These are phyloP conservation scores for Pegea sp. DNA, from an alignment of 23 tunicate genomes.

Conservation along the genomic window DNA sequence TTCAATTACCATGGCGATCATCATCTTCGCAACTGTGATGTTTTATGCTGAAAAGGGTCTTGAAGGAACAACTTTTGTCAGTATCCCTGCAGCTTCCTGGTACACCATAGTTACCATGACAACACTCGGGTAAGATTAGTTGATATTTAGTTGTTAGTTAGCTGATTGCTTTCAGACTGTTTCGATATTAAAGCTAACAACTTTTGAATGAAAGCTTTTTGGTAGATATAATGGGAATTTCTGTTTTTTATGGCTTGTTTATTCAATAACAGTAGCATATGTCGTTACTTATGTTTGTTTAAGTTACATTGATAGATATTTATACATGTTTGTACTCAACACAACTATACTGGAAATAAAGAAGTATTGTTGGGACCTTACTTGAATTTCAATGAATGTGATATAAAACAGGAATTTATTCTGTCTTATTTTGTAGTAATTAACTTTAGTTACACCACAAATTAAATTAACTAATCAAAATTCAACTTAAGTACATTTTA, in stretches of 20 bases:
- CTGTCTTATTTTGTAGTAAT: too few species aligned
- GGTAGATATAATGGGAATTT: background rate
- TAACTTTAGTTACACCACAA: too few species aligned
- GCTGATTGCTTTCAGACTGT: background rate
- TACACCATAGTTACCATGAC: conserved; percentile 99
- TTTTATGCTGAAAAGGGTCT: conserved; percentile 91
- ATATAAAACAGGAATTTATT: too few species aligned
- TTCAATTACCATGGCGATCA: conserved; percentile 90
- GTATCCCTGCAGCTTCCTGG: conserved; percentile 90
- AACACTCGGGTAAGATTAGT: conserved; percentile 71
- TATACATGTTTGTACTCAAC: too few species aligned
- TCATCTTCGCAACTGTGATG: conserved; percentile 99
- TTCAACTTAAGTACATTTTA: too few species aligned
- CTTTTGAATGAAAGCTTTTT: background rate
- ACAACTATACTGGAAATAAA: too few species aligned
- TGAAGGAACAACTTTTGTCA: conserved; percentile 46
- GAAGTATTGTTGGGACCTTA: too few species aligned
- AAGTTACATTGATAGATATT: too few species aligned
- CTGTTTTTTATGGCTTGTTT: too few species aligned
- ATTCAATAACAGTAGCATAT: background rate
- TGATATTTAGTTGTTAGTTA: background rate
- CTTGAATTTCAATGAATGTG: too few species aligned
- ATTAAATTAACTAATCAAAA: too few species aligned
- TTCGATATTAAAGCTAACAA: background rate
- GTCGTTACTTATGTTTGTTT: too few species aligned